Base-by-base conservation (phyloP, 1,140 invertebrate species). In the Drosophila oshimai region DNA sequence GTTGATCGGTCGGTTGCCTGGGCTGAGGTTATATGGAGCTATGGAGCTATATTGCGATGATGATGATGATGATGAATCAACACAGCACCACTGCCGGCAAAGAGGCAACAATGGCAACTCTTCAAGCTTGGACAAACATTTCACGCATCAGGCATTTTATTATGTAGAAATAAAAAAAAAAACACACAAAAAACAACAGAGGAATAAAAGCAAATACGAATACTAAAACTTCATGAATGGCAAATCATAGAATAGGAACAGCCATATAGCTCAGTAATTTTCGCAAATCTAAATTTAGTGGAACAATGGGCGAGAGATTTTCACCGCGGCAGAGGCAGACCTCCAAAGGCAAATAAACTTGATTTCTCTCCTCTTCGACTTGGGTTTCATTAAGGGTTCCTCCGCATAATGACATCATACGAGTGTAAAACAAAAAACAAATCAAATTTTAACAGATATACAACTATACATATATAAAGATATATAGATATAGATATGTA, bases 121-220 rank as follows among this genome's bases (percentile, higher is more conserved):
- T 87, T 89, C 78, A 89, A 77, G 87, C 87, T 80, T 89, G 87
- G 87, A 89, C 87, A 89, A 89, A 87, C 87, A 89, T 89, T 89
- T 89, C 88, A 89, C 87, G 87, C 87, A 89, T 89, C 87, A 89
- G 73, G 87, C 87, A 89, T 79, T 89, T 89, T 89, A 87, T 86
- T 87, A 74, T 87, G 76, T 87, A 87, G 73, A 87, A 87, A 87
- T 77, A 77, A 64, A 87, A 65, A 87, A 65, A 47, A 68, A 58
- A 6, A 54, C 12, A 53, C 24, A 69, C 13, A 49, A n/a, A 31
- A 54, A 45, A 26, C 4, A 69, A 31, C 44, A 31, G 53, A 31
- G 58, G 60, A 45, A 74, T 55, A 67, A 54, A 72, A 17, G 44
- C 68, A 65, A 62, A 75, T 51, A 42, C 50, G 49, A 39, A 71